Base-by-base conservation (phyloP, 2,113 vertebrate genomes). In the Catharus bicknelli region DNA sequence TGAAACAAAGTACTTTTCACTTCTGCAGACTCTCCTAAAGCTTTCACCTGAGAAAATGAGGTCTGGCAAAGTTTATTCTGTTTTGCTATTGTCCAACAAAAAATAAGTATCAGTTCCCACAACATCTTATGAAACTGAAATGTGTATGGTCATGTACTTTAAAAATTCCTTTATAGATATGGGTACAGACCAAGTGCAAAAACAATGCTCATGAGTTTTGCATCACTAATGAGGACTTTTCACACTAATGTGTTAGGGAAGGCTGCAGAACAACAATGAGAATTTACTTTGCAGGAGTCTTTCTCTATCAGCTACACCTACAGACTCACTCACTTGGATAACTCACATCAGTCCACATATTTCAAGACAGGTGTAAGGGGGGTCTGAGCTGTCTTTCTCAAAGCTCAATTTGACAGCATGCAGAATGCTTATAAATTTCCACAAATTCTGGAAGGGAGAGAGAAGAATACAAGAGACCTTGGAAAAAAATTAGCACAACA, bases 291-390 rank as follows among this genome's bases (percentile, higher is more conserved):
- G 27, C 63, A 89, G 26, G 22, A 17, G 9, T 43, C 63, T 74
- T 83, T 26, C 68, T 45, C 21, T 25, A 23, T 27, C 58, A 76
- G 38, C 72, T 73, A 25, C 47, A 67, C 47, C 32, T 32, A 75
- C 48, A 57, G 34, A 20, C 16, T 70, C 61, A 6, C 10, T 25
- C 10, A 5, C 42, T 45, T 75, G 53, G 43, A 0, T 19, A 87
- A 74, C 29, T 43, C 47, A 34, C 48, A 50, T 11, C 59, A 70
- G 10, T 11, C 47, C 25, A 42, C 5, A 1, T 19, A 51, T 72
- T 42, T 32, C 47, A 53, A 62, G 32, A 3, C 1, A 7, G 1
- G 2, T 30, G 3, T 34, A 38, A 38, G 15, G 13, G 10, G 1
- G 2, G 2, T 8, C 54, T 47, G 32, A 26, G 29, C 40, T 42